Evolutionary conservation across 2,113 vertebrate genomes (phyloP).

Genomic region (Corythoichthys intestinalis): DNA sequence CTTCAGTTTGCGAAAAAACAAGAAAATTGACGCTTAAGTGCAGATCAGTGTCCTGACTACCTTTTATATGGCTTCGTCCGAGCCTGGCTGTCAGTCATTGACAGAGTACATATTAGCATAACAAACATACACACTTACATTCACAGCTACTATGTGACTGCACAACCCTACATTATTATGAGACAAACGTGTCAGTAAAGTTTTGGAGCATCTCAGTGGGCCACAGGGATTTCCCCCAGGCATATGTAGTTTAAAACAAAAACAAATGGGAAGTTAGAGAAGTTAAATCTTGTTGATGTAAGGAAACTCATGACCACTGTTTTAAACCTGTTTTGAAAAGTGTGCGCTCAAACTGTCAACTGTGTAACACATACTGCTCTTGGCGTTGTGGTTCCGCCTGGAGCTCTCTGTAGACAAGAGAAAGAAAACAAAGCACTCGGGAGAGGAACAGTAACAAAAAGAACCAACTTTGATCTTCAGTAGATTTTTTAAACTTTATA

Average conservation of each 20-base stretch:
- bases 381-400: conserved; percentile 21
- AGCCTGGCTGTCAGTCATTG: too few species aligned
- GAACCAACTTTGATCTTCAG: not conserved
- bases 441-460: conserved; percentile 6
- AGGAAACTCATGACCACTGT: conserved; percentile 36
- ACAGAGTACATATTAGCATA: too few species aligned
- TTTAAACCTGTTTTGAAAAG: conserved; percentile 41
- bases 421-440: conserved; percentile 10
- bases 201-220: not conserved
- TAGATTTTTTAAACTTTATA: conserved; percentile 15
- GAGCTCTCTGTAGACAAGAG: conserved; percentile 13
- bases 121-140: not conserved
- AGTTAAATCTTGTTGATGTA: conserved; percentile 35
- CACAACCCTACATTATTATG: not conserved
- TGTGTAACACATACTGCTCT: conserved; percentile 26
- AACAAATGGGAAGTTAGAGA: not conserved
- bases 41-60: too few species aligned
- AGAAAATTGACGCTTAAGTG: too few species aligned
- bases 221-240: not conserved
- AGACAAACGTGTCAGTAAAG: not conserved
- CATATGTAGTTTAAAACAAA: not conserved
- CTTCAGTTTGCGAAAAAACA: too few species aligned
- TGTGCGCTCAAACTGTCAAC: conserved; percentile 51
- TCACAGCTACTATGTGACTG: not conserved
- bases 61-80: too few species aligned